phyloP scores from a whole-genome alignment of 2,888 invertebrate species.

The Thyatira batis region DNA sequence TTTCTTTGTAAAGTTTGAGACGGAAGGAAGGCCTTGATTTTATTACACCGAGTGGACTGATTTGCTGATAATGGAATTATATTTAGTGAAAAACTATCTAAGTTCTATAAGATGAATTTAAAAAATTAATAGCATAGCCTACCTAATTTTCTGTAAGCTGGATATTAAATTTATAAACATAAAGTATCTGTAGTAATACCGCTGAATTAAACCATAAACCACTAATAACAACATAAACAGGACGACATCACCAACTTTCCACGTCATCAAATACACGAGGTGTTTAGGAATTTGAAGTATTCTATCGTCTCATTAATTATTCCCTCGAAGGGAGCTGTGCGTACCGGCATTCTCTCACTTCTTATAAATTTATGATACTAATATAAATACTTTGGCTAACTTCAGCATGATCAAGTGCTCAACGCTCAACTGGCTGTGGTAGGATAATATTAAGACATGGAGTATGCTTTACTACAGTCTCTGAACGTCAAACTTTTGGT shows the following conservation, averaged over 20 bases:
- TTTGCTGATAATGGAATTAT: background rate
- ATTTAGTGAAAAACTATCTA: background rate
- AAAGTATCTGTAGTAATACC: background rate
- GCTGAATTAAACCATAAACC: conserved; percentile 4
- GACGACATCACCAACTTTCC: conserved; percentile 37
- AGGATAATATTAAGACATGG: conserved; percentile 16
- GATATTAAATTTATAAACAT: background rate
- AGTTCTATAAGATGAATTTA: background rate
- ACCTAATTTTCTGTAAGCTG: background rate
- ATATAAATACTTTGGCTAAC: conserved; percentile 70
- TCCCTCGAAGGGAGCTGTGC: conserved; percentile 48
- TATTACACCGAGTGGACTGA: background rate
- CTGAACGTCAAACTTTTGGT: conserved; percentile 25
- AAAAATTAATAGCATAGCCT: background rate
- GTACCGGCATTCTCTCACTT: conserved; percentile 57
- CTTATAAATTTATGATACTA: conserved; percentile 74
- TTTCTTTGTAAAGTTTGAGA: conserved; percentile 9
- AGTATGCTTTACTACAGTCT: background rate
- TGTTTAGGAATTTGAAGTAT: conserved; percentile 62
- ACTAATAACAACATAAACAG: conserved; percentile 22
- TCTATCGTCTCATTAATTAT: conserved; percentile 64
- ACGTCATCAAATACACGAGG: conserved; percentile 34
- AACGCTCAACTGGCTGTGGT: conserved; percentile 26
- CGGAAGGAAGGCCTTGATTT: conserved; percentile 5
- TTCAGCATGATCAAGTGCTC: conserved; percentile 52